Conservation (phyloP, 2,113 vertebrate species). For the Sclerurus mexicanus region DNA sequence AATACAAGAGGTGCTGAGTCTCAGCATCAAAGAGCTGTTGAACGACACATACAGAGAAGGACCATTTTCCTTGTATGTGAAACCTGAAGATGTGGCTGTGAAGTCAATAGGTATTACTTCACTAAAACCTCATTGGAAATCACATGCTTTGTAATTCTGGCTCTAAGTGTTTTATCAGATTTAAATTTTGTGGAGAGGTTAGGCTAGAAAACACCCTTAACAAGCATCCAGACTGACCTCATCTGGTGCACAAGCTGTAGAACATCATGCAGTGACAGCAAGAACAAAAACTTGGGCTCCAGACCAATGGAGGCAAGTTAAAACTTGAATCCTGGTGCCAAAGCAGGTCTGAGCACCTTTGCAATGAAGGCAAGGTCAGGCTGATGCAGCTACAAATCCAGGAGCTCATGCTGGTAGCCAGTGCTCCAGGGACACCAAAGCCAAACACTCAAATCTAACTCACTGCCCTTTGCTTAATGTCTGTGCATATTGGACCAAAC, state of each 20-base stretch:
- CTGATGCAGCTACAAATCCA: neutral
- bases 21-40: constrained; percentile 25
- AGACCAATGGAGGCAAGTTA: neutral
- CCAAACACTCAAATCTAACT: neutral
- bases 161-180: neutral
- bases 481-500: neutral
- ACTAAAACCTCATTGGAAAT: neutral
- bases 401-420: neutral
- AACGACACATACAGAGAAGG: constrained; percentile 2
- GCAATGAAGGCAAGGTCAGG: neutral
- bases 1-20: neutral
- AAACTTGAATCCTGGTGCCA: neutral
- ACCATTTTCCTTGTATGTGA: constrained; percentile 1
- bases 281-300: neutral
- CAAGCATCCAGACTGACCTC: neutral
- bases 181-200: neutral
- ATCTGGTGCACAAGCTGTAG: neutral
- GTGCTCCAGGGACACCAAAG: neutral
- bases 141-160: neutral
- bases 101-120: constrained; percentile 63
- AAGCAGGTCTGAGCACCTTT: neutral
- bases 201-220: neutral
- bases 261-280: neutral
- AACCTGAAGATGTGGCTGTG: constrained; percentile 16
- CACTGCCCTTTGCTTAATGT: neutral